phyloP scores from a whole-genome alignment of 30 jellyfish, hydroid and myxozoan species.

The Cassiopea xamachana region DNA sequence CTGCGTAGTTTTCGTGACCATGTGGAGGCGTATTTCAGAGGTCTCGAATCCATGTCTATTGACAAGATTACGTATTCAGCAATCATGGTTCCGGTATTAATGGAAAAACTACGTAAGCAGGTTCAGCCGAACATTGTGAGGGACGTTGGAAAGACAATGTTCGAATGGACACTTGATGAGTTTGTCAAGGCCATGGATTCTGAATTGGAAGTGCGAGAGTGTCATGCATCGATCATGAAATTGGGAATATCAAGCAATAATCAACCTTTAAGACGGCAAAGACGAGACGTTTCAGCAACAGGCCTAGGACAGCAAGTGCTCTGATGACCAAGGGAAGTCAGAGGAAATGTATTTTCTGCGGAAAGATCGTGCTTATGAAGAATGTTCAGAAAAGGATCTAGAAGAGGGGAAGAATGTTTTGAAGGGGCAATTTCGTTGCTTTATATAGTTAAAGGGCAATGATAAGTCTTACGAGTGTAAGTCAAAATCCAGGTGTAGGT shows the following conservation, averaged over 20 bases:
- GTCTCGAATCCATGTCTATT: slow-evolving; percentile 12
- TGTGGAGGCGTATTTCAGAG: slow-evolving; percentile 19
- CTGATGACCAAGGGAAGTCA: not conserved
- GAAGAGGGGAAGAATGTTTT: slow-evolving; percentile 33
- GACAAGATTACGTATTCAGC: slow-evolving; percentile 12
- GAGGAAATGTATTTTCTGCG: not conserved
- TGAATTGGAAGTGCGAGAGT: slow-evolving; percentile 38
- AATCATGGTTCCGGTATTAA: slow-evolving; percentile 27
- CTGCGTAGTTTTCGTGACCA: slow-evolving; percentile 15
- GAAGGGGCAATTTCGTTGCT: not conserved
- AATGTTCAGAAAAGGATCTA: not conserved
- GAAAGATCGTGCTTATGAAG: not conserved
- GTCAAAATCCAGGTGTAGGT: slow-evolving; percentile 2
- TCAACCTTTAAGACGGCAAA: not conserved
- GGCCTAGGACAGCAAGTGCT: not conserved
- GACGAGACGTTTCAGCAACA: not conserved
- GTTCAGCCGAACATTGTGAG: not conserved
- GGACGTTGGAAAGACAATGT: not conserved
- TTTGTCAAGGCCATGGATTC: not conserved
- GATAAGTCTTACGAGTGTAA: slow-evolving; percentile 32
- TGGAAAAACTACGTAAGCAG: slow-evolving; percentile 17
- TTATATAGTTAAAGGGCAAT: slow-evolving; percentile 8
- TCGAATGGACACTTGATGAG: slow-evolving; percentile 44
- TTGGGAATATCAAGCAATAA: not conserved
- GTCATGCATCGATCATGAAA: slow-evolving; percentile 8